phyloP scores from a whole-genome alignment of 2,888 invertebrate genomes.

The Creontiades dilutus region DNA sequence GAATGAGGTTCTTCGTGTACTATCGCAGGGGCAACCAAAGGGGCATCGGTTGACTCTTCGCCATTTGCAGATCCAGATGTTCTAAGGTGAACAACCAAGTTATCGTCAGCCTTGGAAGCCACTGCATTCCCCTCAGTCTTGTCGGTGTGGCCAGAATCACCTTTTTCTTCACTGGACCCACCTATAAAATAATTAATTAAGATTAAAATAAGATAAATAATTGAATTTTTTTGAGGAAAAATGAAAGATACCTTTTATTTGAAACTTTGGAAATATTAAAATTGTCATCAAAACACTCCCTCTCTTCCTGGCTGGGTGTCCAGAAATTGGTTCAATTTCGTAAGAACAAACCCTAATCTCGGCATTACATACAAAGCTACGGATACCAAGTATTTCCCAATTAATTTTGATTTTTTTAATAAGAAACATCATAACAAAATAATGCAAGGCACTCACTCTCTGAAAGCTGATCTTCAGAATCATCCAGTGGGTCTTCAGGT shows the following conservation, averaged over 20 bases:
- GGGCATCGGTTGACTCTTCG: conserved; percentile 51
- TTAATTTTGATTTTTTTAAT: too few relatives aligned
- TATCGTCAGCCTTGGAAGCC: background rate
- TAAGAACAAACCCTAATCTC: too few relatives aligned
- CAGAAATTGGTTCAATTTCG: too few relatives aligned
- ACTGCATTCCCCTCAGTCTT: background rate
- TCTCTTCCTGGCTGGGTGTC: too few relatives aligned
- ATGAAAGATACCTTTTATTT: too few relatives aligned
- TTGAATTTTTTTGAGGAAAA: background rate
- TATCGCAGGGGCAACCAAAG: background rate
- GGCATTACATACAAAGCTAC: too few relatives aligned
- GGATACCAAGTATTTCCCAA: too few relatives aligned
- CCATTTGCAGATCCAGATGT: conserved; percentile 61
- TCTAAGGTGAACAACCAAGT: background rate
- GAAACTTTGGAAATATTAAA: too few relatives aligned
- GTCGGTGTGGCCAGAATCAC: background rate
- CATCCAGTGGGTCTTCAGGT: conserved; percentile 31
- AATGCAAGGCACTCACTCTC: conserved; percentile 40
- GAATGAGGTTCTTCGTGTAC: conserved; percentile 33
- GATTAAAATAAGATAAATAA: background rate
- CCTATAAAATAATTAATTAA: background rate
- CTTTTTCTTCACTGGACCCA: background rate
- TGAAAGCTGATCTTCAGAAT: conserved; percentile 38
- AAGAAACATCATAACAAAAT: background rate
- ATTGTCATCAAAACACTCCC: too few relatives aligned